A percentile compares a stretch with the other conserved stretches of the same genome.
phyloP scores from a whole-genome alignment of 2,888 invertebrate species.

The Argyresthia albistria region DNA sequence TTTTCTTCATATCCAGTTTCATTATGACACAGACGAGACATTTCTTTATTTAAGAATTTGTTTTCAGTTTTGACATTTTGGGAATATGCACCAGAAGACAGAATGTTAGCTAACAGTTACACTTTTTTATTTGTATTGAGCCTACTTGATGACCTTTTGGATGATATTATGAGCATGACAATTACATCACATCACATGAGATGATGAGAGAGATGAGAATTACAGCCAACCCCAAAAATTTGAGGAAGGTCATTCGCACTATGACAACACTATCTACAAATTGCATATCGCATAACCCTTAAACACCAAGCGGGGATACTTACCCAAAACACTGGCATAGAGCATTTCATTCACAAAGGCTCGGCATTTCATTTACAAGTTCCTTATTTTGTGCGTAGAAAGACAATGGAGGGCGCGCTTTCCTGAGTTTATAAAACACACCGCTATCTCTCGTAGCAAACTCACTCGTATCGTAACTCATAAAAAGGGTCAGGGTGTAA shows the following conservation, averaged over 20 bases:
- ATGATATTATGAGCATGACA: neutral
- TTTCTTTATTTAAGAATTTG: neutral
- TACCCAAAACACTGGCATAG: neutral
- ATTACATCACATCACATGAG: no score
- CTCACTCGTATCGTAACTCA: conserved; percentile 1
- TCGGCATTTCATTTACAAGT: neutral
- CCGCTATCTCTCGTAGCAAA: neutral
- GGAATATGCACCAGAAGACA: neutral
- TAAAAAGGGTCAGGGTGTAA: conserved; percentile 20
- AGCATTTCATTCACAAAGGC: neutral
- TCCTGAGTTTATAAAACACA: neutral
- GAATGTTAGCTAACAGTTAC: no score
- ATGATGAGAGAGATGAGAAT: no score
- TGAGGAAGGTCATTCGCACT: neutral
- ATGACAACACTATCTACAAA: neutral
- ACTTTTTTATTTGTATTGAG: neutral
- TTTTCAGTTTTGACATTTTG: neutral
- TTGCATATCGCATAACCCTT: neutral
- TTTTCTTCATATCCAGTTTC: conserved; percentile 23
- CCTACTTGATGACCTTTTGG: neutral
- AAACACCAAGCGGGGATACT: neutral
- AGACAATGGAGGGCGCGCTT: neutral
- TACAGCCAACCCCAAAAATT: neutral
- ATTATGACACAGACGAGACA: conserved; percentile 13
- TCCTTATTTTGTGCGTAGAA: neutral